Percentiles rank a stretch among this genome's conserved stretches.
phyloP scores from a whole-genome alignment of 2,797 vertebrate genomes.

The Danio jaintianensis region DNA sequence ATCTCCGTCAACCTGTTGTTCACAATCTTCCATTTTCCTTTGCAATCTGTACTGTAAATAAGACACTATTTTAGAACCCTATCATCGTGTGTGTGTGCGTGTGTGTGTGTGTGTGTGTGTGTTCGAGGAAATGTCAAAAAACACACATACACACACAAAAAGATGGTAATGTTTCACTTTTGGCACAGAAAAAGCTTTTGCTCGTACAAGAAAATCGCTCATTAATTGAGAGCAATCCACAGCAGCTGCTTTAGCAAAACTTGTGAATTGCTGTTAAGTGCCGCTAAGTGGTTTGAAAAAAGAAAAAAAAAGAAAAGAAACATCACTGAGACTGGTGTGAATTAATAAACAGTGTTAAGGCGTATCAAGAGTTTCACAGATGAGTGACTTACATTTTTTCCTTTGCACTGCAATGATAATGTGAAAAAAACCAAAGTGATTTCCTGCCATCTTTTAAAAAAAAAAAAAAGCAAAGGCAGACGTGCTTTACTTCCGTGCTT shows the following conservation, averaged over 20 bases:
- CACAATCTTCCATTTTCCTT: neutral
- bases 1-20: neutral
- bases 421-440: constrained; percentile 10
- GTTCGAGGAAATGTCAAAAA: neutral
- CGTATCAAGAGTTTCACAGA: neutral
- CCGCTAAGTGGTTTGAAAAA: constrained; percentile 5
- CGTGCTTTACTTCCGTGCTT: constrained; percentile 23
- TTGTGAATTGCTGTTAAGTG: constrained; percentile 28
- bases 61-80: neutral
- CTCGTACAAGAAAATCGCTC: neutral
- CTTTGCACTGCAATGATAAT: neutral
- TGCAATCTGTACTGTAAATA: neutral
- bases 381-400: neutral
- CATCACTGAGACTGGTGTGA: neutral
- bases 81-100: too few species aligned
- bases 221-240: neutral
- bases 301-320: too few species aligned
- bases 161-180: neutral
- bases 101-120: too few species aligned
- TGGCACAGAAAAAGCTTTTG: neutral
- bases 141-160: too few species aligned
- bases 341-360: neutral
- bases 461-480: neutral
- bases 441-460: constrained; percentile 1
- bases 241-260: constrained; percentile 22